Evolutionary conservation across 2,888 invertebrate genomes (phyloP).

Genomic region (Spilarctia lutea): DNA sequence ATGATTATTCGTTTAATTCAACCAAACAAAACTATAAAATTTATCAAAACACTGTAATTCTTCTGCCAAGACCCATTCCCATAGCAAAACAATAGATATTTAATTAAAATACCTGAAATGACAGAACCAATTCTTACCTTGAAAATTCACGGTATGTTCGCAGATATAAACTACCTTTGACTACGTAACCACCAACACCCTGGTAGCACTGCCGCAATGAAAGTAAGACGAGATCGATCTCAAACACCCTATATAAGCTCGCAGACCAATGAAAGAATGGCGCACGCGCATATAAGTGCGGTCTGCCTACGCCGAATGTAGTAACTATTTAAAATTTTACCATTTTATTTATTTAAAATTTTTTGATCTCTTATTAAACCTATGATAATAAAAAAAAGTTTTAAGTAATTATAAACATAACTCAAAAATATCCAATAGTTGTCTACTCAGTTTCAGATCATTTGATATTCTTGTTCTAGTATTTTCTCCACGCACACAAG

Average conservation of each 20-base stretch:
- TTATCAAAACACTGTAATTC: not conserved
- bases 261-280: constrained; percentile 38
- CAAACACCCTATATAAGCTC: constrained; percentile 69
- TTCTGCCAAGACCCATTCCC: not conserved
- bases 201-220: constrained; percentile 55
- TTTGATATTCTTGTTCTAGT: no score
- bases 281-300: constrained; percentile 44
- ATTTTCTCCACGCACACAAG: no score
- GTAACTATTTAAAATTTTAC: not conserved
- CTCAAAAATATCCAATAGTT: no score
- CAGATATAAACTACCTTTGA: constrained; percentile 39
- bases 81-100: not conserved
- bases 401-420: no score
- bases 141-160: constrained; percentile 19
- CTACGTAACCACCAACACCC: constrained; percentile 33
- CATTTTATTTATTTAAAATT: no score
- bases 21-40: not conserved
- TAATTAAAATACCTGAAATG: constrained; percentile 8
- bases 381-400: no score
- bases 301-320: constrained; percentile 58
- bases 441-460: no score
- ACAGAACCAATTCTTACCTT: constrained; percentile 35
- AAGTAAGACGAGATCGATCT: constrained; percentile 62
- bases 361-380: no score
- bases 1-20: not conserved